Percentiles rank a stretch among this genome's conserved stretches.
Evolutionary conservation across 2,797 vertebrate genomes (phyloP).

Genomic region (Enteromius radiatus): DNA sequence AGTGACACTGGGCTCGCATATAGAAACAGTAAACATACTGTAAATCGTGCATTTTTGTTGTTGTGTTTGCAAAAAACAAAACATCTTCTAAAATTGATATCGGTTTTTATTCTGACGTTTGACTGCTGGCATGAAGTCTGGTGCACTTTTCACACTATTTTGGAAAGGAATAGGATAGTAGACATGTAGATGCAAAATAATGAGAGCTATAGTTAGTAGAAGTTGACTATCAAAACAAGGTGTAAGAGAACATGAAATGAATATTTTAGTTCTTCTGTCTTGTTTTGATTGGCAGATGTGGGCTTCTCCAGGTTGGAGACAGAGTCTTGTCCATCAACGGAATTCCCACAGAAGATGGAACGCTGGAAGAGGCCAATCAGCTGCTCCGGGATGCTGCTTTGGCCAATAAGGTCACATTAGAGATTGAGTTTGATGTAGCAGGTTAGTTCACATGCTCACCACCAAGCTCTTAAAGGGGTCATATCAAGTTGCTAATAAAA

Average conservation of each 20-base stretch:
- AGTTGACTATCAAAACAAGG: too few species aligned
- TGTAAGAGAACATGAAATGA: neutral
- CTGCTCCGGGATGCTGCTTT: constrained; percentile 91
- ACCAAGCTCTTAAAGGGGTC: neutral
- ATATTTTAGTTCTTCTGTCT: neutral
- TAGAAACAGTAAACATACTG: neutral
- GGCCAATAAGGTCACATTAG: constrained; percentile 88
- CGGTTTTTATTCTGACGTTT: neutral
- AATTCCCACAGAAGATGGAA: constrained; percentile 93
- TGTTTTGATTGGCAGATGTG: constrained; percentile 80
- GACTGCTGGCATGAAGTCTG: neutral
- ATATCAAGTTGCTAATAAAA: too few species aligned
- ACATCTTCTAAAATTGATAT: neutral
- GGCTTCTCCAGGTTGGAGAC: constrained; percentile 96
- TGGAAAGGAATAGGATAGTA: neutral
- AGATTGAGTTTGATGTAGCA: constrained; percentile 95
- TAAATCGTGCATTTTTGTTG: neutral
- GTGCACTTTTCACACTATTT: neutral
- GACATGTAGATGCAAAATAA: too few species aligned
- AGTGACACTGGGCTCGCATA: neutral
- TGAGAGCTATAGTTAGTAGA: too few species aligned
- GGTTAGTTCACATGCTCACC: constrained; percentile 73
- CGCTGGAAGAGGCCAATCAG: constrained; percentile 95
- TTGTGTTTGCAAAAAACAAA: neutral
- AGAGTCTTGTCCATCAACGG: constrained; percentile 93